Base-by-base conservation (phyloP, 2,888 invertebrate genomes). In the Emmelina monodactyla region DNA sequence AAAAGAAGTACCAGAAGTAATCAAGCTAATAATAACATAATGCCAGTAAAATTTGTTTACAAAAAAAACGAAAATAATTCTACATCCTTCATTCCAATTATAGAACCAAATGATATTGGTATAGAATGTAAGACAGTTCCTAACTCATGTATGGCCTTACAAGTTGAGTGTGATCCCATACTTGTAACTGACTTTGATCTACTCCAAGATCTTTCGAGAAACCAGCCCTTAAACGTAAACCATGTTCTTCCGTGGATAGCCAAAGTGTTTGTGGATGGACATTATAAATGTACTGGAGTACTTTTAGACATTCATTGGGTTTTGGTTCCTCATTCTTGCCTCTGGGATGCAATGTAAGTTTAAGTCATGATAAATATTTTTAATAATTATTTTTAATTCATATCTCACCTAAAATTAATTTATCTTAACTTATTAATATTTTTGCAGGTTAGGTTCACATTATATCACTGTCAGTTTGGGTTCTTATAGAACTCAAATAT, bases 221-320 rank as follows among this genome's bases (percentile, higher is more conserved):
- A 44, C 14, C 49, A 58, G 9, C 3, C 25, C 3, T 29, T 14
- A 44, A 49, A 53, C 37, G 46, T 52, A 1, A 51, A 55, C 33
- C 42, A 57, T 12, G 54, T 66, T 38, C 85, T 86, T 82, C 89
- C 91, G 0, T 92, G 92, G 92, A 68, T 86, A 50, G 89, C 86
- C 0, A 86, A 88, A 48, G 71, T 93, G 34, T 89, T 84, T 58
- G 71, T 83, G 1, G 85, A 91, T 52, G 92, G 92, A 2, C 58
- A 70, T 38, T 87, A 87, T 42, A 83, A 69, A 49, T 91, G 92
- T 53, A 80, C 86, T 30, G 91, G 89, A 3, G 80, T 87, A 22
- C 66, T 92, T 36, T 58, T 92, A 29, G 83, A 87, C 44, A 53
- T 71, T 2, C 65, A 84, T 12, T 91, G 91, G 89, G 75, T 91